Base-by-base conservation (phyloP, 2,888 invertebrate species). In the Coleophora deauratella region DNA sequence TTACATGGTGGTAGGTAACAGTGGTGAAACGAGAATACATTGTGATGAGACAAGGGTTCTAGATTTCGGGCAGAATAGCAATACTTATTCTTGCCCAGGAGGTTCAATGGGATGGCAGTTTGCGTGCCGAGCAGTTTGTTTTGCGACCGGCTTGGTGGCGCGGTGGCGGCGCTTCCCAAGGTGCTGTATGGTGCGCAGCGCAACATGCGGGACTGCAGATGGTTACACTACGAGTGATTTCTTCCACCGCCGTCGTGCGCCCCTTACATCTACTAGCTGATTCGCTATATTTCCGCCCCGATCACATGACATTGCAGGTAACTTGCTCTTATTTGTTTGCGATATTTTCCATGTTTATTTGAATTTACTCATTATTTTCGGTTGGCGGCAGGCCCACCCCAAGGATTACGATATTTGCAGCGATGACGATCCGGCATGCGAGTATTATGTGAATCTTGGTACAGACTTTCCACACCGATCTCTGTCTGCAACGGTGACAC, bases 361-460 rank as follows among this genome's bases (percentile, higher is more conserved):
- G n/a, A n/a, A n/a, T n/a, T 4, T 4, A 21, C 21, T 21, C 6
- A 21, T 21, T 21, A 21, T 4, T 3, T 21, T 21, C 6, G 21
- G 21, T 21, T 21, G 3, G 3, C 6, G 21, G 6, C 52, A 81
- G 81, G 77, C 73, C 0, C 71, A 75, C 0, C 67, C 71, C 9
- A 79, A 75, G 39, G 62, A 75, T 50, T 80, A 72, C 55, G 79
- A 81, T 44, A 72, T 81, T 38, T 62, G 68, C 46, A 62, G 62
- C 30, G 72, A 65, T 0, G 71, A 63, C 4, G 81, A 81, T 46
- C 59, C 64, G 0, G 65, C 52, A 6, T 79, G 81, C 54, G 57
- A 70, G 41, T 63, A 71, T 55, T 77, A 67, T 51, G 64, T 78
- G 35, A 59, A 74, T 44, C 66, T 81, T 13, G 80, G 80, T 30